A percentile compares a stretch with the other conserved stretches of the same genome.
Conservation (phyloP, 1,140 invertebrate species). For the Psix sp. region DNA sequence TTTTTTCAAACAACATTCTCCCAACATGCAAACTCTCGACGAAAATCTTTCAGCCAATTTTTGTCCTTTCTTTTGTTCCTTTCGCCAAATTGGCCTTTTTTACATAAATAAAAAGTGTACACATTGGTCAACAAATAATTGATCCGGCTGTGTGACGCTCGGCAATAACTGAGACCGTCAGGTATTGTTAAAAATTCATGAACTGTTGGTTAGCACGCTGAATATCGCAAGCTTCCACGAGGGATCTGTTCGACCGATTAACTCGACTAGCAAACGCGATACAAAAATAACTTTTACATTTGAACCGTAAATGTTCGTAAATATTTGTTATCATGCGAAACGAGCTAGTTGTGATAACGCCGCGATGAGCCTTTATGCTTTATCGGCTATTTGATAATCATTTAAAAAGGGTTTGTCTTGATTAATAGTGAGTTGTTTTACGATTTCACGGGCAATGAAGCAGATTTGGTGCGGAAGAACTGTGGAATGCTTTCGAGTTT, state of each 20-base stretch:
- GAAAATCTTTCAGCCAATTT: slow-evolving; percentile 16
- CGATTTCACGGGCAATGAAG: slow-evolving; percentile 32
- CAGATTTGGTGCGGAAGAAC: slow-evolving; percentile 40
- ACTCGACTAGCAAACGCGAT: not conserved
- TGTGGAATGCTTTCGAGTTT: slow-evolving; percentile 36
- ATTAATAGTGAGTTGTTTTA: slow-evolving; percentile 24
- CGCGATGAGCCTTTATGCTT: not conserved
- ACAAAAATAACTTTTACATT: slow-evolving; percentile 22
- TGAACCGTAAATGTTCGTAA: slow-evolving; percentile 8
- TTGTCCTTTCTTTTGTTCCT: not conserved
- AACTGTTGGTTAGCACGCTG: slow-evolving; percentile 10
- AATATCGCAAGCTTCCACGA: not conserved
- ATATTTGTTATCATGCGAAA: not conserved
- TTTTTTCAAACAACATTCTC: not conserved
- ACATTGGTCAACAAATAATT: slow-evolving; percentile 32
- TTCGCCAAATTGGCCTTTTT: slow-evolving; percentile 7
- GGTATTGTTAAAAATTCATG: slow-evolving; percentile 30
- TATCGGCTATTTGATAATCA: no score
- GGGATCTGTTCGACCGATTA: slow-evolving; percentile 6
- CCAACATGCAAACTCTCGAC: slow-evolving; percentile 22
- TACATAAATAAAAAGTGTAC: slow-evolving; percentile 13
- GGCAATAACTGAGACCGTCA: slow-evolving; percentile 16
- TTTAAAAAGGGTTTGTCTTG: not conserved
- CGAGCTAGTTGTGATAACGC: not conserved
- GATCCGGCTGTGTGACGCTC: slow-evolving; percentile 15